These are phyloP conservation scores for Lutjanus erythropterus DNA, from an alignment of 2,113 vertebrate species.

Conservation along the genomic window DNA sequence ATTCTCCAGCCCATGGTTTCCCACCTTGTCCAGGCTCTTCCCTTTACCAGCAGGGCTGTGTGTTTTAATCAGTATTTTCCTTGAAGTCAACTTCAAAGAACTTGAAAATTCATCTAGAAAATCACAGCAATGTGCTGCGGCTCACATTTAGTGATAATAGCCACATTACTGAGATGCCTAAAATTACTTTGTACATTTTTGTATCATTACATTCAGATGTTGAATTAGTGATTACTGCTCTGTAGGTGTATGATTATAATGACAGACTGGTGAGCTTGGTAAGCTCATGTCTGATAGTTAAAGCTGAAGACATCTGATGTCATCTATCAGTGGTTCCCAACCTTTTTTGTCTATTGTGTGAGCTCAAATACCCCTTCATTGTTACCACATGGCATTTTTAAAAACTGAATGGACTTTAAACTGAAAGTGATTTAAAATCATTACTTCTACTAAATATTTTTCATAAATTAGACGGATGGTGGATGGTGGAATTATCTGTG, in stretches of 20 bases:
- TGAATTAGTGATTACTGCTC: background rate
- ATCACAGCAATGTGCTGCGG: background rate
- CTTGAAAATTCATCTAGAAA: background rate
- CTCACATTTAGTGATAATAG: background rate
- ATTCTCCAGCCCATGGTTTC: too few species aligned
- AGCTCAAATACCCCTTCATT: background rate
- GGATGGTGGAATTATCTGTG: background rate
- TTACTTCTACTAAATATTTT: too few species aligned
- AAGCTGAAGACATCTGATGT: background rate
- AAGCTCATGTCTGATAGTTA: background rate
- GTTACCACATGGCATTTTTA: background rate
- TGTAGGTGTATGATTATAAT: background rate
- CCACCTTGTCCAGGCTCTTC: too few species aligned
- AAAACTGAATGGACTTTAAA: background rate
- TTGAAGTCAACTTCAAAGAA: background rate
- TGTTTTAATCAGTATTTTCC: background rate
- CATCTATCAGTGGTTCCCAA: too few species aligned
- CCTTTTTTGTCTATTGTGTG: too few species aligned
- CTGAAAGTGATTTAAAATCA: too few species aligned
- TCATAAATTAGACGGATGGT: too few species aligned
- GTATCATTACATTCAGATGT: background rate
- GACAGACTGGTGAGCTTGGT: background rate
- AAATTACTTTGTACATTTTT: background rate
- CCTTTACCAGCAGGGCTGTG: too few species aligned
- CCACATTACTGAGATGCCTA: background rate